Evolutionary conservation across 2,888 invertebrate genomes (phyloP), one percentile per base, ranked within the genome.

Genomic region (Hyles lineata): DNA sequence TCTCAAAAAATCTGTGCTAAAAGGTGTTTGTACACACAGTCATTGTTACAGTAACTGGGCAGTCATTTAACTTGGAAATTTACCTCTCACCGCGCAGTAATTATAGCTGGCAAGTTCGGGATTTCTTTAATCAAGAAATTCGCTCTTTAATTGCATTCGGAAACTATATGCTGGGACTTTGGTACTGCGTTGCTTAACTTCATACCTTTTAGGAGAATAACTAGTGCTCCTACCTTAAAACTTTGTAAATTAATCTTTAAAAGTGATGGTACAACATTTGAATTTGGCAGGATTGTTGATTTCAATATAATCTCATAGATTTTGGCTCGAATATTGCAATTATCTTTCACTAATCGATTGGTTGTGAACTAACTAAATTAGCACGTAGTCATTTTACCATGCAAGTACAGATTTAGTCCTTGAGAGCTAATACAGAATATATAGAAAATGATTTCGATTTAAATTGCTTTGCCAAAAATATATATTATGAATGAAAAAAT

Each of bases 21-120:
- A 11, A 50, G 50, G 67, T 23, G 23, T 6, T 23, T 43, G 7
- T 67, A 23, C 11, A 43, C 0, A 50, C 50, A 67, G 50, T 67
- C 67, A 50, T 67, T 67, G 67, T 67, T 67, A 50, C 67, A 50
- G 67, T 67, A 50, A 67, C 67, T 50, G 43, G 67, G 67, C 67
- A 50, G 67, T 67, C 67, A 67, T 67, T 67, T 67, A 67, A 67
- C 50, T 67, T 67, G 67, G 23, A 67, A 67, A 67, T 67, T 50
- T 23, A 67, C 67, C 63, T 63, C 63, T 67, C 67, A 67, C 50
- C 43, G 67, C 21, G 35, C 35, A 19, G 67, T 50, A 67, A 50
- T 67, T 50, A 67, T 50, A 23, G 50, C 43, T 29, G 29, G 61
- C 67, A 50, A 50, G 50, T 67, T 50, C 11, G 21, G 67, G 23